Percentiles rank a stretch among this genome's conserved stretches.
phyloP scores from a whole-genome alignment of 2,888 invertebrate genomes.

The Drosophila sordidula region DNA sequence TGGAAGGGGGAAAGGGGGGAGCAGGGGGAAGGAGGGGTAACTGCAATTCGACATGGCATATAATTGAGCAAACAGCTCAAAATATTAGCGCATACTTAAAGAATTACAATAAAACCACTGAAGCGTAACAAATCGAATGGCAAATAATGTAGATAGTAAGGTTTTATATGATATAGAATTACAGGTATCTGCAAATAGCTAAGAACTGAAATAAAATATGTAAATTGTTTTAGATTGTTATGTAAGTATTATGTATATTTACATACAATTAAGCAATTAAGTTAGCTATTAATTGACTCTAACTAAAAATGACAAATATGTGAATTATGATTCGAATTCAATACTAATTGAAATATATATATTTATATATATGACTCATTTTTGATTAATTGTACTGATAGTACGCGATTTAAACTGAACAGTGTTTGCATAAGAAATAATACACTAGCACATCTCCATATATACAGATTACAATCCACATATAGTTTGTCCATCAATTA shows the following conservation, averaged over 20 bases:
- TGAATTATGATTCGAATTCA: background rate
- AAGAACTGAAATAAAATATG: slow-evolving; percentile 2
- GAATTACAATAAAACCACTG: slow-evolving; percentile 48
- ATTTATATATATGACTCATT: too few relatives aligned
- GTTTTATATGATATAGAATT: background rate
- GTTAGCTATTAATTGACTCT: background rate
- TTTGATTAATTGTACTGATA: too few relatives aligned
- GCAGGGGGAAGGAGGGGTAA: background rate
- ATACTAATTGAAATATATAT: background rate
- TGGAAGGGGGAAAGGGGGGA: background rate
- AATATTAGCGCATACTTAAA: slow-evolving; percentile 58
- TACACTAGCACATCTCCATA: background rate
- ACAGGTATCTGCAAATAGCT: background rate
- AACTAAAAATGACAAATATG: background rate
- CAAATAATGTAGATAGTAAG: slow-evolving; percentile 14
- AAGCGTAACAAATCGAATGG: slow-evolving; percentile 44
- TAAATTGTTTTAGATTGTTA: background rate
- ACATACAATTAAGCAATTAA: background rate
- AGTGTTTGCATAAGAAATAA: too few relatives aligned
- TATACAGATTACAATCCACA: background rate
- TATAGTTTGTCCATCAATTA: background rate
- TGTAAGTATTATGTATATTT: background rate
- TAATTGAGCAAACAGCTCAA: slow-evolving; percentile 55
- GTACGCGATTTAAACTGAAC: too few relatives aligned
- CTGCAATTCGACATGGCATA: slow-evolving; percentile 35